phyloP scores from a whole-genome alignment of 2,113 vertebrate species.

The Rhodinocichla rosea region DNA sequence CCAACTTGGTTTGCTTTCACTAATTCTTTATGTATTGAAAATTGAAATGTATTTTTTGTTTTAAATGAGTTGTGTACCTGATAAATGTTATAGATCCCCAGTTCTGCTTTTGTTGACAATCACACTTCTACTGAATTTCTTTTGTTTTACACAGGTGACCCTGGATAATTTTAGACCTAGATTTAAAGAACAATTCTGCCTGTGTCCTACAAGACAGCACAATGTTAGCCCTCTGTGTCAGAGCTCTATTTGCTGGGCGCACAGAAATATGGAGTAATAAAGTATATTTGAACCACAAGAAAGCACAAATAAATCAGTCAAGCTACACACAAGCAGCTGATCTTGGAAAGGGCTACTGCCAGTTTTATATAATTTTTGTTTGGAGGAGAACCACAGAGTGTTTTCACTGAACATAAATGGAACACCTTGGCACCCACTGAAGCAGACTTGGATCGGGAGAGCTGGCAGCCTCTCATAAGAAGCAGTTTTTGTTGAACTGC shows the following conservation, averaged over 20 bases:
- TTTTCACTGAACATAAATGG: slow-evolving; percentile 32
- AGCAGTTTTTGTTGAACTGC: slow-evolving; percentile 55
- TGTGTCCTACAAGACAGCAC: not conserved
- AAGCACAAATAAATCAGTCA: not conserved
- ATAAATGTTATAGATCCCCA: not conserved
- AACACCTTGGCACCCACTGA: slow-evolving; percentile 57
- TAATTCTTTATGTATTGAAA: not conserved
- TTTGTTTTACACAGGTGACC: not conserved
- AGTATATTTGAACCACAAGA: not conserved
- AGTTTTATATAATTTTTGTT: slow-evolving; percentile 21
- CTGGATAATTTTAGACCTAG: not conserved
- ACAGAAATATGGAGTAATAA: not conserved
- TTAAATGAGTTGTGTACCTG: not conserved
- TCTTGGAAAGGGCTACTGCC: not conserved
- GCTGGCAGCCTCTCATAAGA: slow-evolving; percentile 47
- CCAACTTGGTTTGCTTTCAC: not conserved
- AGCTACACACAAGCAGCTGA: not conserved
- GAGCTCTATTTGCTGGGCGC: not conserved
- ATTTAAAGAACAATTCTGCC: not conserved
- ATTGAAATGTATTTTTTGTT: not conserved
- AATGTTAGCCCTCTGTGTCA: not conserved
- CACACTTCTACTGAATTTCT: not conserved
- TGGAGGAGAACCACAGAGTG: not conserved
- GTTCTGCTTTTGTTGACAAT: not conserved
- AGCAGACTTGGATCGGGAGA: not conserved